A percentile compares a stretch with the other conserved stretches of the same genome.
Evolutionary conservation across 92 coral and sea anemone genomes (phyloP).

Genomic region (Umimayanthus chanpuru): DNA sequence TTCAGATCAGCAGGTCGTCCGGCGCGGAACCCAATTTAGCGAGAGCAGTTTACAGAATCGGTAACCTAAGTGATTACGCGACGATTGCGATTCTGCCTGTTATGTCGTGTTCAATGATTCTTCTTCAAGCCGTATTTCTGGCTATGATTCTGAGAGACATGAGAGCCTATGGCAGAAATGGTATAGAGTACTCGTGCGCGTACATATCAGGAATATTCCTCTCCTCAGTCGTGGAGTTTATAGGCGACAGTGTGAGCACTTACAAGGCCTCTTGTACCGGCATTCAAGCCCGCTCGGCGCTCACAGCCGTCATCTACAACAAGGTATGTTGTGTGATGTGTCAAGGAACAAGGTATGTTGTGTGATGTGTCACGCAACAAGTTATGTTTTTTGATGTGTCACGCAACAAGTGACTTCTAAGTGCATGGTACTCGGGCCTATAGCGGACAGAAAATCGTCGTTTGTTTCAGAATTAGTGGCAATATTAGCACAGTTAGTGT

Average conservation of each 20-base stretch:
- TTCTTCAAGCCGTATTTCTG: slow-evolving; percentile 33
- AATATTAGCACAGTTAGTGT: too few relatives aligned
- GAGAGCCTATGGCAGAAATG: not conserved
- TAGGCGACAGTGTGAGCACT: not conserved
- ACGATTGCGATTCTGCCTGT: slow-evolving; percentile 4
- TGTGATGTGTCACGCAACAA: not conserved
- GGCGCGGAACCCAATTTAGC: slow-evolving; percentile 6
- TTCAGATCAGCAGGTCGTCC: not conserved
- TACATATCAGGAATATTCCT: slow-evolving; percentile 29
- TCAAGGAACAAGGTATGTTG: not conserved
- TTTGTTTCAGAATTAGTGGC: too few relatives aligned
- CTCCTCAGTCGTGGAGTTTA: slow-evolving; percentile 3
- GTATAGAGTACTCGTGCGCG: not conserved
- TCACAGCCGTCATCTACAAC: slow-evolving; percentile 23
- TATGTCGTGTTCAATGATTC: slow-evolving; percentile 26
- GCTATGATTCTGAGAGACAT: slow-evolving; percentile 16
- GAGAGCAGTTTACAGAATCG: slow-evolving; percentile 34
- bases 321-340: not conserved
- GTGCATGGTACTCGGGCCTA: not conserved
- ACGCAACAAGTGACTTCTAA: too few relatives aligned
- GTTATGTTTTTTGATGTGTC: not conserved
- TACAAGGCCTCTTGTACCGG: slow-evolving; percentile 27
- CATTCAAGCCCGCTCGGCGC: slow-evolving; percentile 29
- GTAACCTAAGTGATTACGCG: slow-evolving; percentile 25
- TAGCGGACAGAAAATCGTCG: too few relatives aligned